phyloP scores from a whole-genome alignment of 2,888 invertebrate species.

The Cryptosula pallasiana region DNA sequence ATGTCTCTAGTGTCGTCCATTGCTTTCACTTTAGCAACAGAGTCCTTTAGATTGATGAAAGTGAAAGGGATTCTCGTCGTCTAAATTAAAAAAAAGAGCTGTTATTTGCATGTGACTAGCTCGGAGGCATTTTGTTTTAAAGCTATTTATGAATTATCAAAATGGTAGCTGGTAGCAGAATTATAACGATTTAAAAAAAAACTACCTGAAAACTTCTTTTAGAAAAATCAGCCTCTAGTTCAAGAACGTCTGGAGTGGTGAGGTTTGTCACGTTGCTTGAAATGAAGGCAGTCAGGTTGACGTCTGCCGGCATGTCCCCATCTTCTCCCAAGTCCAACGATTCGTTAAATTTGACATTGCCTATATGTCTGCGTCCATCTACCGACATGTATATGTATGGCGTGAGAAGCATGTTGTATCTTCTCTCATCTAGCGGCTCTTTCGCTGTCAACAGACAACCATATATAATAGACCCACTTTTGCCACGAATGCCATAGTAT shows the following conservation, averaged over 20 bases:
- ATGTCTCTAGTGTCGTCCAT: conserved; percentile 33
- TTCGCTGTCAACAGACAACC: conserved; percentile 26
- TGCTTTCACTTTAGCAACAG: conserved; percentile 32
- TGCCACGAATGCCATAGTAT: too few relatives aligned
- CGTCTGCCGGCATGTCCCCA: neutral
- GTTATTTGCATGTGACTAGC: too few relatives aligned
- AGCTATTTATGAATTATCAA: too few relatives aligned
- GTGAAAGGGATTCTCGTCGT: conserved; percentile 33
- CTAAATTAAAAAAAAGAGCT: conserved; percentile 28
- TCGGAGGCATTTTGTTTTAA: too few relatives aligned
- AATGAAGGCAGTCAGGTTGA: neutral
- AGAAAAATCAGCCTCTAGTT: neutral
- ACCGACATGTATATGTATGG: conserved; percentile 29
- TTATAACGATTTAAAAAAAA: too few relatives aligned
- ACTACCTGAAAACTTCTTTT: neutral
- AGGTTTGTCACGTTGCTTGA: neutral
- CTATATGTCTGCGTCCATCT: conserved; percentile 9
- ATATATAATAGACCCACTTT: too few relatives aligned
- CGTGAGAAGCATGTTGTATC: conserved; percentile 30
- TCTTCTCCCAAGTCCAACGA: conserved; percentile 14
- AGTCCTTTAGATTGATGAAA: conserved; percentile 31
- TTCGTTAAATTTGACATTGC: conserved; percentile 21
- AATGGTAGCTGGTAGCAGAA: too few relatives aligned
- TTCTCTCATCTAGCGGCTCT: conserved; percentile 26
- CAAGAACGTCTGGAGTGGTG: conserved; percentile 9